A percentile compares a stretch with the other conserved stretches of the same genome.
Conservation (phyloP, 2,797 vertebrate genomes). For the Denticeps clupeoides region DNA sequence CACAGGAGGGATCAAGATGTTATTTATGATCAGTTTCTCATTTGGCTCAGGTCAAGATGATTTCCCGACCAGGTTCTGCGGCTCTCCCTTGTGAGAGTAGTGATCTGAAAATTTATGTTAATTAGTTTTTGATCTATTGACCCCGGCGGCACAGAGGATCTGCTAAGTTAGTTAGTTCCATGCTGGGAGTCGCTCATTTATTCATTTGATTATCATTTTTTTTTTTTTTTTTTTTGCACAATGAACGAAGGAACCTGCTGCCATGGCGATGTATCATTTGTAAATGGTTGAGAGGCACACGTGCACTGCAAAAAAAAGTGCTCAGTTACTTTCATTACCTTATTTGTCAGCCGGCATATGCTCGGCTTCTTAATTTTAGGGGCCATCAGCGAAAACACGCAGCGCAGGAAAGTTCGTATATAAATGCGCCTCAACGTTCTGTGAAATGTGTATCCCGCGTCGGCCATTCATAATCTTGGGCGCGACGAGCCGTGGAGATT, state of each 20-base stretch:
- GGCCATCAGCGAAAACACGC: too few relatives aligned
- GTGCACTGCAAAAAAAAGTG: conserved; percentile 10
- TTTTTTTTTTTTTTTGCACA: conserved; percentile 18
- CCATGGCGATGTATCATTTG: conserved; percentile 11
- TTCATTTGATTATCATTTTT: conserved; percentile 20
- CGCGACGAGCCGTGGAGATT: too few relatives aligned
- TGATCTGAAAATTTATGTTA: conserved; percentile 20
- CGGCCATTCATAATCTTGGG: too few relatives aligned
- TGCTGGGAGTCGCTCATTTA: conserved; percentile 12
- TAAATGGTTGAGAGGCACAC: conserved; percentile 18
- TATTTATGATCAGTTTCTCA: too few relatives aligned
- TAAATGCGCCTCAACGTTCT: too few relatives aligned
- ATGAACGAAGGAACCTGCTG: conserved; percentile 17
- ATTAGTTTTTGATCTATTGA: conserved; percentile 25
- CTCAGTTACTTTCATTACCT: conserved; percentile 14
- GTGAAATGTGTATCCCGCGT: too few relatives aligned
- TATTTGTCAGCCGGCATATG: too few relatives aligned
- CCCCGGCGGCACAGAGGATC: conserved; percentile 17
- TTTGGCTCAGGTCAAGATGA: too few relatives aligned
- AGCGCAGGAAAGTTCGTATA: too few relatives aligned
- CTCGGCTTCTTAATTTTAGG: too few relatives aligned
- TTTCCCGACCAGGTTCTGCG: background rate
- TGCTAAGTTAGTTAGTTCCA: conserved; percentile 21
- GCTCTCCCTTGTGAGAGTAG: conserved; percentile 1
- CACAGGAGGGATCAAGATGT: too few relatives aligned